Conservation (phyloP, 1,140 invertebrate genomes). For the Zaprionus camerounensis region DNA sequence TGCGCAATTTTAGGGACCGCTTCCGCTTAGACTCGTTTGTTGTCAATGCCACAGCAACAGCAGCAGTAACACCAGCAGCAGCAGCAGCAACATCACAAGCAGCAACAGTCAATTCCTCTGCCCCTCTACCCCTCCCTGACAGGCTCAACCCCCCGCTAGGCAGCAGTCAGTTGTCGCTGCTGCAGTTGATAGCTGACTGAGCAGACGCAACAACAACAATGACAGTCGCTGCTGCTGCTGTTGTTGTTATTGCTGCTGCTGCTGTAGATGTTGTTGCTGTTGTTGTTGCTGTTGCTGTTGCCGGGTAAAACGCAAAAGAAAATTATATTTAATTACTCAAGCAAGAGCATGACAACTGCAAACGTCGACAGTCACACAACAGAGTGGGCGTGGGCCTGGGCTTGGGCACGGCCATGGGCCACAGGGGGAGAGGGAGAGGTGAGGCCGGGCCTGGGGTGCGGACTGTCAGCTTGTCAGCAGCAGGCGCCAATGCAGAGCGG, state of each 20-base stretch:
- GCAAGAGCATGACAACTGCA: constrained; percentile 76
- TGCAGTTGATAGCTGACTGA: constrained; percentile 50
- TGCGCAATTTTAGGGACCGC: constrained; percentile 19
- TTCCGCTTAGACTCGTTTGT: constrained; percentile 14
- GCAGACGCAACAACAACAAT: constrained; percentile 18
- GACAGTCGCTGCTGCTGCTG: constrained; percentile 16
- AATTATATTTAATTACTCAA: constrained; percentile 80
- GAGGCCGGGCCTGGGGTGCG: constrained; percentile 23
- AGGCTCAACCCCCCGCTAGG: background rate
- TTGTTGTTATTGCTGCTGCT: constrained; percentile 30
- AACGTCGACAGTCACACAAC: constrained; percentile 56
- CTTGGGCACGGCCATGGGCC: background rate
- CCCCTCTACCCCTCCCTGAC: background rate
- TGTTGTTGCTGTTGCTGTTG: constrained; percentile 33
- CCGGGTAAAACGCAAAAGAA: constrained; percentile 73
- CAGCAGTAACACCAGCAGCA: constrained; percentile 23
- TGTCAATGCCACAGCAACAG: constrained; percentile 21
- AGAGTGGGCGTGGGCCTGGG: background rate
- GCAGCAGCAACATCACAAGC: constrained; percentile 10
- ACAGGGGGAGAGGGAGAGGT: background rate
- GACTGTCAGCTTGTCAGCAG: constrained; percentile 75
- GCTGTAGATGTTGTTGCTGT: constrained; percentile 16
- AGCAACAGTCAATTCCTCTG: constrained; percentile 22
- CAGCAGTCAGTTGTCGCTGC: constrained; percentile 5
- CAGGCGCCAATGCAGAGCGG: constrained; percentile 63